Base-by-base conservation (phyloP, 2,888 invertebrate genomes). In the Cryptops parisi region DNA sequence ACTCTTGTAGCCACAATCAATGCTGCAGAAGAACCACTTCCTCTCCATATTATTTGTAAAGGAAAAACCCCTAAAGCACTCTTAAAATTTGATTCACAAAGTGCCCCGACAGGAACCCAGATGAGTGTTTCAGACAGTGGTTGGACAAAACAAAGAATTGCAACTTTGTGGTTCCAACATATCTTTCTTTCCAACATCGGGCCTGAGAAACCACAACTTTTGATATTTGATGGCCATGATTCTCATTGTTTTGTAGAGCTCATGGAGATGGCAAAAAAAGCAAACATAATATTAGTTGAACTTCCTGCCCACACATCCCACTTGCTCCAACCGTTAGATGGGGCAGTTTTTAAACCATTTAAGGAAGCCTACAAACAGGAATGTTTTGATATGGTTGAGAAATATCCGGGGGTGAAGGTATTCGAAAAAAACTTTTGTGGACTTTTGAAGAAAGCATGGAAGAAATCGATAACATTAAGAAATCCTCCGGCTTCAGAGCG, bases 211-310 rank as follows among this genome's bases (percentile, higher is more conserved):
- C 47, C 47, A 46, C 47, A 46, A 46, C 5, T 46, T 22, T 25
- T 46, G 23, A 46, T 46, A 46, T 5, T 46, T 19, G 47, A 46
- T 46, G 47, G 47, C 5, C 47, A 46, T 22, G 26, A 46, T 23
- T 46, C 47, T 6, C 47, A 46, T 19, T 24, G 26, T 17, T 46
- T 19, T 46, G 47, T 46, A 19, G 47, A 46, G 17, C 17, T 46
- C 17, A 46, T 46, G 6, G 47, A 46, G 17, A 9, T 46, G 12
- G 47, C 47, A 22, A 46, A n/a, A 19, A 25, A 46, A 46, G 47
- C 12, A 46, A 46, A 23, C 9, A 46, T 46, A 22, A 19, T 24
- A 9, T 22, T 46, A 9, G 17, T 25, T 24, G 47, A 46, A 46
- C 23, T 46, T 6, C 47, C 47, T 9, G 6, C 47, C 9, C 47